Evolutionary conservation across 1,140 invertebrate species (phyloP).

Genomic region (Anoplophora glabripennis): DNA sequence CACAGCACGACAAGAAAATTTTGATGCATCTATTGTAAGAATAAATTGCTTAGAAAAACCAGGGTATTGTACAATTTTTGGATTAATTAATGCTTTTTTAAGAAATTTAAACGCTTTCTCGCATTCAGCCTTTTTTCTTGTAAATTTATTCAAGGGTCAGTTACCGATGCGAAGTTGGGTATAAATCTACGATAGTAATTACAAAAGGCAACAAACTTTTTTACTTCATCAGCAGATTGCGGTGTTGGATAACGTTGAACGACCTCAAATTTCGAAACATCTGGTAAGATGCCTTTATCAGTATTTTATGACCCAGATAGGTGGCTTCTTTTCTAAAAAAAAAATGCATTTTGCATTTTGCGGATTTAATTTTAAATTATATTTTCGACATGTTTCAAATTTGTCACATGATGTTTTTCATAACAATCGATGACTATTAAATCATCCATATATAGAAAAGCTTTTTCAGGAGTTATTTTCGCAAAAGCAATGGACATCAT

Average conservation of each 20-base stretch:
- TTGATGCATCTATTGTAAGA: conserved; percentile 8
- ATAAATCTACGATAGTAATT: conserved; percentile 32
- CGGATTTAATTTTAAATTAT: too few relatives aligned
- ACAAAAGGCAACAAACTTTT: conserved; percentile 36
- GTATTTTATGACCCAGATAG: conserved; percentile 41
- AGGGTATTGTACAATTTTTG: conserved; percentile 4
- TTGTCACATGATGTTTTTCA: not conserved
- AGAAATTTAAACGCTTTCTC: not conserved
- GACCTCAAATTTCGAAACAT: conserved; percentile 36
- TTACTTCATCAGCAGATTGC: conserved; percentile 28
- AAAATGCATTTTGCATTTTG: not conserved
- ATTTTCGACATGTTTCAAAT: too few relatives aligned
- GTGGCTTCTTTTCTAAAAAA: too few relatives aligned
- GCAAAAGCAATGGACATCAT: conserved; percentile 20
- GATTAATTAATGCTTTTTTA: not conserved
- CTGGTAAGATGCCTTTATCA: conserved; percentile 31
- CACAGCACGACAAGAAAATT: not conserved
- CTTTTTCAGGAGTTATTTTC: conserved; percentile 9
- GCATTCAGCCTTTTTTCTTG: not conserved
- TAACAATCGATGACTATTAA: not conserved
- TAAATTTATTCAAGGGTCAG: not conserved
- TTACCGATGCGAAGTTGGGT: conserved; percentile 27
- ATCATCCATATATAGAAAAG: conserved; percentile 19
- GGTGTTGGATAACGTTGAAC: conserved; percentile 38
- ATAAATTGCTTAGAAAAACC: conserved; percentile 14